These are phyloP conservation scores for Heteromormyrus szaboi DNA, from an alignment of 2,797 vertebrate species.

Conservation along the genomic window DNA sequence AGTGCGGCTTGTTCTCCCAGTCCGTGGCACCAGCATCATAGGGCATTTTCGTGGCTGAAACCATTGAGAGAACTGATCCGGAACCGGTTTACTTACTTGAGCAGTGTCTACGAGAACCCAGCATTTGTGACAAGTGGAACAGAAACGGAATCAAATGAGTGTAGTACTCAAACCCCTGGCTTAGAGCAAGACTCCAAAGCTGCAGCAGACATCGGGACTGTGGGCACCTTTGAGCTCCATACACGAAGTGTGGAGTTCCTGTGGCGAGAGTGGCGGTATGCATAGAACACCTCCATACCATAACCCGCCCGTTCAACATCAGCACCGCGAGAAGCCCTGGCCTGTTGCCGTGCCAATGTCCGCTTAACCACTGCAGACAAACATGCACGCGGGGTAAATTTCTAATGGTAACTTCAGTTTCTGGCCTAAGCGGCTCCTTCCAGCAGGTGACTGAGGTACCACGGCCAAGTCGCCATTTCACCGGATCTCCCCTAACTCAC, in stretches of 20 bases:
- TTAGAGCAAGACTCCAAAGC: background rate
- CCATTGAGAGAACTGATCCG: background rate
- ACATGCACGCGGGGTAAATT: constrained; percentile 28
- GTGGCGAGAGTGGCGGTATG: constrained; percentile 52
- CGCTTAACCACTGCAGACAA: background rate
- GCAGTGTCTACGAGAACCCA: background rate
- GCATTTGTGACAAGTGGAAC: background rate
- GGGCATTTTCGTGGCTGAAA: background rate
- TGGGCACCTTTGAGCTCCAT: constrained; percentile 29
- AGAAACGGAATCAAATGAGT: constrained; percentile 25
- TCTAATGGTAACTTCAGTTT: constrained; percentile 28
- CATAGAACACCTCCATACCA: constrained; percentile 57
- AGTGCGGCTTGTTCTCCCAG: constrained; percentile 38
- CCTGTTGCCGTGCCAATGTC: background rate
- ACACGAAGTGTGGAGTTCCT: constrained; percentile 41
- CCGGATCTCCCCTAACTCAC: constrained; percentile 37
- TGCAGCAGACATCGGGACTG: background rate
- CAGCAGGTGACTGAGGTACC: constrained; percentile 60
- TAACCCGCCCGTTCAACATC: constrained; percentile 17
- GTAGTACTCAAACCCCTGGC: background rate
- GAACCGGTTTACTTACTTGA: background rate
- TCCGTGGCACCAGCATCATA: constrained; percentile 19
- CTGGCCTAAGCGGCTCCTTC: constrained; percentile 39
- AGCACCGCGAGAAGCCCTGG: background rate
- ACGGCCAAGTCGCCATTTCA: constrained; percentile 50